phyloP scores from a whole-genome alignment of 2,797 vertebrate genomes.

The Bothrops alternatus region DNA sequence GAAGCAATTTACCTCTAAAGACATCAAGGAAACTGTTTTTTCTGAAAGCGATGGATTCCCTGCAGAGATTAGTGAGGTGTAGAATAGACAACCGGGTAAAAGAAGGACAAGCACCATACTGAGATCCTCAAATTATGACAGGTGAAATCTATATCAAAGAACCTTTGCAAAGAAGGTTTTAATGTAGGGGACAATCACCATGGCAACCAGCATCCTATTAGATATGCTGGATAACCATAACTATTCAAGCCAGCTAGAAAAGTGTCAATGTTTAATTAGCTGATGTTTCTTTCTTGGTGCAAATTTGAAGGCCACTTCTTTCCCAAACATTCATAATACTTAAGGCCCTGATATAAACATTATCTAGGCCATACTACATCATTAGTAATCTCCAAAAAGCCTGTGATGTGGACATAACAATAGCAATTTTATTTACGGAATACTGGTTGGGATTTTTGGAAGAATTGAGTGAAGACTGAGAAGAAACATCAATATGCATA shows the following conservation, averaged over 20 bases:
- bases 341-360: background rate
- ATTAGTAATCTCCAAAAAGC: background rate
- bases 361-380: background rate
- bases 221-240: background rate
- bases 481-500: background rate
- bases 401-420: no score
- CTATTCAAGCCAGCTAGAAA: background rate
- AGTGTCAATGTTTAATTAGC: background rate
- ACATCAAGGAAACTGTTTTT: background rate
- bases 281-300: background rate
- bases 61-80: background rate
- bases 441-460: background rate
- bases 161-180: background rate
- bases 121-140: background rate
- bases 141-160: background rate
- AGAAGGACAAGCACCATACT: background rate
- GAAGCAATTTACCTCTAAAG: background rate
- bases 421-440: background rate
- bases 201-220: conserved; percentile 8
- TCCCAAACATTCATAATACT: background rate
- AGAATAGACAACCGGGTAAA: background rate
- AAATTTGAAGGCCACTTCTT: background rate
- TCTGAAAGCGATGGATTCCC: background rate
- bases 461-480: background rate
- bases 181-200: background rate